Evolutionary conservation across 2,888 invertebrate species (phyloP).

Genomic region (Stenichneumon culpator): DNA sequence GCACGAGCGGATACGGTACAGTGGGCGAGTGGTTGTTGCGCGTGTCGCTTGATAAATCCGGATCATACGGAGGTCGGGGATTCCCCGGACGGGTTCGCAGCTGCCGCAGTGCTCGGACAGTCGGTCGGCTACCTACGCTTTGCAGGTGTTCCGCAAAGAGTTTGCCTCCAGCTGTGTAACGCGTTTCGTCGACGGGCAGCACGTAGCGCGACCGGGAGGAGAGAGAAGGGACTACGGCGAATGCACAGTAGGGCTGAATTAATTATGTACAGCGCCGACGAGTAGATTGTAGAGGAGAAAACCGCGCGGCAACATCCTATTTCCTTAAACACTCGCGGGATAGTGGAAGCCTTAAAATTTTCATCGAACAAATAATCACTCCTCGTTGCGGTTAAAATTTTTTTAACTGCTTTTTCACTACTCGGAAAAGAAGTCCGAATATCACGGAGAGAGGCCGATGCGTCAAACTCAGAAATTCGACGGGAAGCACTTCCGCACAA

Average conservation of each 20-base stretch:
- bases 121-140: neutral
- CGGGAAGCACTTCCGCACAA: too few relatives aligned
- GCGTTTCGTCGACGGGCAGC: too few relatives aligned
- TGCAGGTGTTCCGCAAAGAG: conserved; percentile 13
- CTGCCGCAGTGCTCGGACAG: too few relatives aligned
- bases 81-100: too few relatives aligned
- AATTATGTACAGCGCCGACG: conserved; percentile 12
- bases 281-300: neutral
- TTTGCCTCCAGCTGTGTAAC: neutral
- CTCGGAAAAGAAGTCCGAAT: too few relatives aligned
- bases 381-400: too few relatives aligned
- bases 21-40: neutral
- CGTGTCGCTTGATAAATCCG: conserved; percentile 32
- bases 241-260: neutral
- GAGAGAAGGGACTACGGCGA: neutral
- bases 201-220: neutral
- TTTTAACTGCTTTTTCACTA: too few relatives aligned
- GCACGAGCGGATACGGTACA: too few relatives aligned
- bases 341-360: neutral
- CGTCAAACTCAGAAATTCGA: too few relatives aligned
- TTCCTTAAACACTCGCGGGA: neutral
- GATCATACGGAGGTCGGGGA: conserved; percentile 19
- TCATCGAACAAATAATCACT: too few relatives aligned
- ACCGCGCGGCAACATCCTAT: conserved; percentile 2
- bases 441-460: too few relatives aligned